These are phyloP conservation scores for Cebidichthys violaceus DNA, from an alignment of 2,113 vertebrate genomes.

Conservation along the genomic window DNA sequence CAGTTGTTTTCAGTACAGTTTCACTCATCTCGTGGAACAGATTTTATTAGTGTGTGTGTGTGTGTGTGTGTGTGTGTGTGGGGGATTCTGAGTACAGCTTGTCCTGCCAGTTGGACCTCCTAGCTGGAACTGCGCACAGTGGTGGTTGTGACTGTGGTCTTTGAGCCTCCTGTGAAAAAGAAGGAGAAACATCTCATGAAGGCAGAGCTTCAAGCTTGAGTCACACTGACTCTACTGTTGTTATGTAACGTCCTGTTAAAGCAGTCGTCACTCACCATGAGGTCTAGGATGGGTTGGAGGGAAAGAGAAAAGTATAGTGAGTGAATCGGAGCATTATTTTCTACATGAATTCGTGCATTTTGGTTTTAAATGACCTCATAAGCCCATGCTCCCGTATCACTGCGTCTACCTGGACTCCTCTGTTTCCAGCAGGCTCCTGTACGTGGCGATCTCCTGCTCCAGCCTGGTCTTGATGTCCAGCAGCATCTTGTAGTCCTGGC, in stretches of 20 bases:
- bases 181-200: slow-evolving; percentile 13
- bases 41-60: slow-evolving; percentile 36
- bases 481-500: slow-evolving; percentile 81
- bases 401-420: slow-evolving; percentile 81
- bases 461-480: slow-evolving; percentile 85
- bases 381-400: not conserved
- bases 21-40: slow-evolving; percentile 55
- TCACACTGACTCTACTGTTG: not conserved
- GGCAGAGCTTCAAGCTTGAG: slow-evolving; percentile 3
- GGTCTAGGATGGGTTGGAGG: slow-evolving; percentile 54
- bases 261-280: slow-evolving; percentile 53
- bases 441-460: slow-evolving; percentile 86
- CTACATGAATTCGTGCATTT: not conserved
- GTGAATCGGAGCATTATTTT: not conserved
- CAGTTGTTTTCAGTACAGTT: slow-evolving; percentile 32
- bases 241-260: not conserved
- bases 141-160: slow-evolving; percentile 72
- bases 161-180: slow-evolving; percentile 71
- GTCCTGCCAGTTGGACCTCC: slow-evolving; percentile 59
- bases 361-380: not conserved
- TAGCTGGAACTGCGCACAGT: slow-evolving; percentile 74
- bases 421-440: slow-evolving; percentile 85
- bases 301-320: slow-evolving; percentile 23
- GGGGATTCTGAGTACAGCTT: slow-evolving; percentile 62
- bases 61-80: slow-evolving; percentile 31